These are phyloP conservation scores for Lepidotrigona ventralis DNA, from an alignment of 1,140 invertebrate species.

Conservation along the genomic window DNA sequence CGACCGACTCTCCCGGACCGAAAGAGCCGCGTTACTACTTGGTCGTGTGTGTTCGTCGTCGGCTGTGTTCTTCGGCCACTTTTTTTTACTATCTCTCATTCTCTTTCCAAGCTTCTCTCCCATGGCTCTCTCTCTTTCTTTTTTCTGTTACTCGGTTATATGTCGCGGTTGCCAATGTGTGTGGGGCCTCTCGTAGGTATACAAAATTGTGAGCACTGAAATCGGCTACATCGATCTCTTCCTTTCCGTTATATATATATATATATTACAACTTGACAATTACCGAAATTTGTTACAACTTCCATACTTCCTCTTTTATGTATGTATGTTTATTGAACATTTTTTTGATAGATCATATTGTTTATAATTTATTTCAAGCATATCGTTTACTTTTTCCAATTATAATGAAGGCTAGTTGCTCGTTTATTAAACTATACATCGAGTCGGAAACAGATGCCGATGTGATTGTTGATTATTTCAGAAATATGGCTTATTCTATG, in stretches of 20 bases:
- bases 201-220: background rate
- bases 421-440: background rate
- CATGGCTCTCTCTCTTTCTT: constrained; percentile 2
- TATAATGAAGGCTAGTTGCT: background rate
- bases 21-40: constrained; percentile 42
- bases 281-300: background rate
- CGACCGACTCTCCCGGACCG: constrained; percentile 48
- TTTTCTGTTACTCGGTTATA: constrained; percentile 17
- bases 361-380: background rate
- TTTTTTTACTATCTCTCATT: constrained; percentile 33
- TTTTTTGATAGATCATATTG: background rate
- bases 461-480: background rate
- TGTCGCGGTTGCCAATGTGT: constrained; percentile 5
- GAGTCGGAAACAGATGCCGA: background rate
- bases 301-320: background rate
- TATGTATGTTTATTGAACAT: background rate
- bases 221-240: background rate
- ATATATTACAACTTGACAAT: background rate
- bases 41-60: background rate
- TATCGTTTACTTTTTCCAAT: too few relatives aligned
- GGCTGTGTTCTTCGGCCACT: constrained; percentile 46
- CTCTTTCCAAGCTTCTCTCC: constrained; percentile 6
- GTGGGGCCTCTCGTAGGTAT: background rate
- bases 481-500: background rate
- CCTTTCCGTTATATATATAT: background rate